phyloP scores from a whole-genome alignment of 2,797 vertebrate species.

The Fratercula arctica region DNA sequence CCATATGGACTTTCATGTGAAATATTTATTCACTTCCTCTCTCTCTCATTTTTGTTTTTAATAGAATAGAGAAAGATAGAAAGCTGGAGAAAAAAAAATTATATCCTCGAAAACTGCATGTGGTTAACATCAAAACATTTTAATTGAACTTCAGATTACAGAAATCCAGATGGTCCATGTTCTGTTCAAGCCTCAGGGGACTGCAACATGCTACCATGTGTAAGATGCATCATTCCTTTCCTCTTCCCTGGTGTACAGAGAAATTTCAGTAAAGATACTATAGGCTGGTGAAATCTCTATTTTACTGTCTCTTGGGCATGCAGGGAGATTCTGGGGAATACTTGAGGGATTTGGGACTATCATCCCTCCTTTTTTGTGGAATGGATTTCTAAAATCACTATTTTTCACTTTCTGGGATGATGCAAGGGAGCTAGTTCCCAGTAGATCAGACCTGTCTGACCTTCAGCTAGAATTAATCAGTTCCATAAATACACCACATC shows the following conservation, averaged over 20 bases:
- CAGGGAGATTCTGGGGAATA: not conserved
- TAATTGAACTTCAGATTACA: constrained; percentile 39
- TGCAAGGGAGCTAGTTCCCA: not conserved
- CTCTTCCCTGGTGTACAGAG: not conserved
- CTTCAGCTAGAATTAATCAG: not conserved
- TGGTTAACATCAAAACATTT: constrained; percentile 50
- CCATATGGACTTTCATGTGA: not conserved
- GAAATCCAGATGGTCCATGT: constrained; percentile 42
- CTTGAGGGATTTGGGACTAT: not conserved
- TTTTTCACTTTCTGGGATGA: not conserved
- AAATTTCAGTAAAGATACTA: not conserved
- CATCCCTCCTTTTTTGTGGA: not conserved
- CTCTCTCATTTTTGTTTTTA: not conserved
- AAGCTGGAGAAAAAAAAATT: not conserved
- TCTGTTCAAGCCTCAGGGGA: constrained; percentile 33
- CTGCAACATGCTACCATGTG: not conserved
- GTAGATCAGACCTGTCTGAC: not conserved
- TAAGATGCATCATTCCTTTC: not conserved
- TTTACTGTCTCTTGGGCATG: not conserved
- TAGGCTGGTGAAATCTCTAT: not conserved
- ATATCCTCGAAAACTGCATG: not conserved
- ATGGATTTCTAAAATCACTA: not conserved
- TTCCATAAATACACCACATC: not conserved
- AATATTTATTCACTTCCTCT: not conserved
- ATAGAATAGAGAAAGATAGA: not conserved